Evolutionary conservation across 2,113 vertebrate species (phyloP).

Genomic region (Oreochromis aureus): DNA sequence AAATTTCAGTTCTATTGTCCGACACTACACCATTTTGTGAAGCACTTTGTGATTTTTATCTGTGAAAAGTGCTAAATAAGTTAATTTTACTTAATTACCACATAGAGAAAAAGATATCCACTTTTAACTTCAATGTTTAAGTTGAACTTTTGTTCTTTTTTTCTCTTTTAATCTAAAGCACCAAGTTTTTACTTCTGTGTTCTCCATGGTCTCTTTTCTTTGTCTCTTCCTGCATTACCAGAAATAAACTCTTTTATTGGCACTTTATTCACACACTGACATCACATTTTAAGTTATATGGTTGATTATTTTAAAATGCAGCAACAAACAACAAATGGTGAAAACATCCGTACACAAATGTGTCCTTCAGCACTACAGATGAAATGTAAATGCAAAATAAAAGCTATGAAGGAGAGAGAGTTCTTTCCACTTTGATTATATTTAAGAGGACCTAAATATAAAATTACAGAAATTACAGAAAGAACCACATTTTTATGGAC

Average conservation of each 20-base stretch:
- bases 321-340: not conserved
- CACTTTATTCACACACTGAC: not conserved
- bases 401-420: fast-evolving
- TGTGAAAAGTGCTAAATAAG: fast-evolving
- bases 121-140: no score
- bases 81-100: not conserved
- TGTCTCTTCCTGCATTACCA: not conserved
- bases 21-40: not conserved
- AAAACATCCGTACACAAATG: fast-evolving
- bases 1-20: fast-evolving
- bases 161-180: not conserved
- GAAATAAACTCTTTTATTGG: not conserved
- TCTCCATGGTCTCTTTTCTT: not conserved
- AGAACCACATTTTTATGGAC: not conserved
- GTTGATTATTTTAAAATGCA: not conserved
- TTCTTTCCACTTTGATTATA: not conserved
- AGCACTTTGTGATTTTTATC: fast-evolving
- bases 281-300: not conserved
- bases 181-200: fast-evolving
- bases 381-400: fast-evolving
- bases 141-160: not conserved
- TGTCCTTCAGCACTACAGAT: not conserved
- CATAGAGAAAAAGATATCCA: not conserved
- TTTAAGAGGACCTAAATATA: not conserved
- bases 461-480: fast-evolving